These are phyloP conservation scores for Spodoptera picta DNA, from an alignment of 2,888 invertebrate species.

Conservation along the genomic window DNA sequence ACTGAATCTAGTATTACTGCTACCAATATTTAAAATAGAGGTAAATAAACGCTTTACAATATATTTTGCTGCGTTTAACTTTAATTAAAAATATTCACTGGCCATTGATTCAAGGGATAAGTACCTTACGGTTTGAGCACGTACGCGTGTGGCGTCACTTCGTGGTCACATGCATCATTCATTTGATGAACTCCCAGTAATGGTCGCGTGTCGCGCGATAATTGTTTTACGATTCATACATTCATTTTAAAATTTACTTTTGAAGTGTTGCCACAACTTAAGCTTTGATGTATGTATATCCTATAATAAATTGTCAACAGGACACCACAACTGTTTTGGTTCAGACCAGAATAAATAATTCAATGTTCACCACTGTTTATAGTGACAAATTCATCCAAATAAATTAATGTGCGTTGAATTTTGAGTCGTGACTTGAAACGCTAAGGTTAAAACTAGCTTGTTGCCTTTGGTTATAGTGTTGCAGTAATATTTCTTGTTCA, in stretches of 20 bases:
- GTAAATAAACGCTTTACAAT: no score
- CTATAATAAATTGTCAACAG: conserved; percentile 3
- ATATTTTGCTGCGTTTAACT: no score
- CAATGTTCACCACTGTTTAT: conserved; percentile 23
- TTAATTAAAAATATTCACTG: no score
- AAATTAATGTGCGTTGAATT: conserved; percentile 21
- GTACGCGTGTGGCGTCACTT: neutral
- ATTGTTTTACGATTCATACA: conserved; percentile 1
- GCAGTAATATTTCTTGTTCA: conserved; percentile 43
- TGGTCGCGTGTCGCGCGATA: neutral
- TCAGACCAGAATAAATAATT: conserved; percentile 38
- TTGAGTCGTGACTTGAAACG: conserved; percentile 10
- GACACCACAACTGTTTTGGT: conserved; percentile 30
- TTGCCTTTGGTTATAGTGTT: conserved; percentile 9
- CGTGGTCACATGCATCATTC: neutral
- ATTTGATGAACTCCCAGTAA: neutral
- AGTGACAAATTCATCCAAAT: conserved; percentile 17
- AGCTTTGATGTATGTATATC: conserved; percentile 1
- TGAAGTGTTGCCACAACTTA: conserved; percentile 21
- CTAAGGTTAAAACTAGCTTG: conserved; percentile 21
- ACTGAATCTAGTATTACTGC: no score
- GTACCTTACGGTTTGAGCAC: no score
- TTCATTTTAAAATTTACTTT: conserved; percentile 2
- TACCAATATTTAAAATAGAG: no score
- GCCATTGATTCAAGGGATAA: no score